A percentile compares a stretch with the other conserved stretches of the same genome.
Conservation (phyloP, 2,888 invertebrate species). For the Prosopocoilus inquinatus region DNA sequence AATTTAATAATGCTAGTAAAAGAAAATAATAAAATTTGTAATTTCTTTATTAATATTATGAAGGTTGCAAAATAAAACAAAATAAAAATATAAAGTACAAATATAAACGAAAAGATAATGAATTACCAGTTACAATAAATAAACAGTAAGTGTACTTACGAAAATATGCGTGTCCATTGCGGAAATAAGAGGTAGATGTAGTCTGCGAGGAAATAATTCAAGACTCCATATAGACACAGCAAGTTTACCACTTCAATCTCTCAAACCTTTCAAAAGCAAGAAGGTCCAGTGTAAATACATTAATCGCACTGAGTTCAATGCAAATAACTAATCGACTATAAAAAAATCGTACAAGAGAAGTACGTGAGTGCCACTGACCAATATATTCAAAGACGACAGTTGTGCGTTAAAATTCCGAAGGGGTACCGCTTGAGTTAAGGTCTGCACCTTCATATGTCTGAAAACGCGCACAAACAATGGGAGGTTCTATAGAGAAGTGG, state of each 20-base stretch:
- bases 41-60: no score
- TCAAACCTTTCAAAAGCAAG: no score
- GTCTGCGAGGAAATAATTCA: no score
- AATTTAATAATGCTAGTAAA: no score
- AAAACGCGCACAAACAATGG: not conserved
- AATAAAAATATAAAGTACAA: not conserved
- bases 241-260: not conserved
- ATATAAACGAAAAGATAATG: no score
- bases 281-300: no score
- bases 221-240: not conserved
- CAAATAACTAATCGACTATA: not conserved
- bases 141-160: slow-evolving; percentile 11
- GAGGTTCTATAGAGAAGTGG: not conserved
- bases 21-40: no score
- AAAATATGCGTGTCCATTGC: slow-evolving; percentile 8
- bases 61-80: not conserved
- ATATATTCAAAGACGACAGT: slow-evolving; percentile 20
- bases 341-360: slow-evolving; percentile 1
- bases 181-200: not conserved
- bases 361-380: slow-evolving; percentile 38
- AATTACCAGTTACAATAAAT: not conserved
- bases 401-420: slow-evolving; percentile 6
- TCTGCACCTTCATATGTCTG: not conserved
- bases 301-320: not conserved
- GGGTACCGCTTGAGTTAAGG: slow-evolving; percentile 7